Evolutionary conservation across 2,888 invertebrate genomes (phyloP).

Genomic region (Platycheirus albimanus): DNA sequence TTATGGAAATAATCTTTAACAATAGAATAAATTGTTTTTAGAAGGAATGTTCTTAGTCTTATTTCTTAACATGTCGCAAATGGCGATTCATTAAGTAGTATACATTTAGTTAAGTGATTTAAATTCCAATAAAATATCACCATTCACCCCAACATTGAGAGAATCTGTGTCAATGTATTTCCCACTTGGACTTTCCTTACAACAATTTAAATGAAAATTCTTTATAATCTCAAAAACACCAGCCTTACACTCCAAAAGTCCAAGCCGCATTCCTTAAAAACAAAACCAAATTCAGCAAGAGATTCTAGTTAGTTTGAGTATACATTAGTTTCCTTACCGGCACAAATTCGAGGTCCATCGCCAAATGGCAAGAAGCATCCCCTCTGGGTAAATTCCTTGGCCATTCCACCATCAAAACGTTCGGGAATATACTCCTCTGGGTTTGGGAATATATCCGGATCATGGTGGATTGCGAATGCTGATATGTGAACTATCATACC

Average conservation of each 20-base stretch:
- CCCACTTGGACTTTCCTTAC: slow-evolving; percentile 44
- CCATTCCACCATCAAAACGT: slow-evolving; percentile 78
- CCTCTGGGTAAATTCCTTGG: slow-evolving; percentile 75
- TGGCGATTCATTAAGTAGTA: too few species aligned
- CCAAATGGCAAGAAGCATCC: slow-evolving; percentile 80
- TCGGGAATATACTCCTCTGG: slow-evolving; percentile 78
- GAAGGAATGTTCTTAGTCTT: too few species aligned
- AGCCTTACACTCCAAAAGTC: slow-evolving; percentile 76
- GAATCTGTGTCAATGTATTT: slow-evolving; percentile 72
- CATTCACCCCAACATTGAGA: slow-evolving; percentile 76
- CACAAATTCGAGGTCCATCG: slow-evolving; percentile 80
- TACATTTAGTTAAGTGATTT: too few species aligned
- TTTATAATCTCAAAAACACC: slow-evolving; percentile 76
- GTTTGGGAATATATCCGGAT: slow-evolving; percentile 77
- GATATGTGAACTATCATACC: slow-evolving; percentile 79
- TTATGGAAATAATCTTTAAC: too few species aligned
- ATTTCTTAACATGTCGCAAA: too few species aligned
- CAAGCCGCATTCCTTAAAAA: slow-evolving; percentile 76
- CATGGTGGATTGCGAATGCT: slow-evolving; percentile 80
- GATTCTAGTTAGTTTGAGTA: not conserved
- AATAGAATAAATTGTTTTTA: too few species aligned
- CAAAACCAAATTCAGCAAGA: not conserved
- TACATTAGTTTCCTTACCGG: slow-evolving; percentile 76
- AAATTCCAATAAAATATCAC: slow-evolving; percentile 77
- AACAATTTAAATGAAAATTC: slow-evolving; percentile 74